These are phyloP conservation scores for Herpailurus yagouaroundi DNA, from an alignment of 2,113 vertebrate species.

Conservation along the genomic window DNA sequence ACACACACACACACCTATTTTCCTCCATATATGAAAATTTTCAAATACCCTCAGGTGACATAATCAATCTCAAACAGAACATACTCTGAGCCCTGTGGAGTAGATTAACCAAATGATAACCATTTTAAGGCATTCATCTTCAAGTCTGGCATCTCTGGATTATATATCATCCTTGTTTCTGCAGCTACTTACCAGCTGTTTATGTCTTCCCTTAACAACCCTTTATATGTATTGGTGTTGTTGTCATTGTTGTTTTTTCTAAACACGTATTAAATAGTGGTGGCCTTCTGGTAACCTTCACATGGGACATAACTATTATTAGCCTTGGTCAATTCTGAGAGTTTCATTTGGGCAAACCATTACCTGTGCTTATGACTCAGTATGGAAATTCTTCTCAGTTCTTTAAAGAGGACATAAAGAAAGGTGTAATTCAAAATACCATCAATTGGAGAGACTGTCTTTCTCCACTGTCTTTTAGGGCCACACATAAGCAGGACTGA, in stretches of 20 bases:
- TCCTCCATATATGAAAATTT: not conserved
- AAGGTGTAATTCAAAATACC: not conserved
- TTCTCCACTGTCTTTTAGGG: not conserved
- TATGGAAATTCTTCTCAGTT: not conserved
- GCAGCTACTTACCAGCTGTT: not conserved
- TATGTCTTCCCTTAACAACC: not conserved
- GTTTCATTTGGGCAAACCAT: not conserved
- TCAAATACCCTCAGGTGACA: not conserved
- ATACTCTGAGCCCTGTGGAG: not conserved
- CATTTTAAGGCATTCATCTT: not conserved
- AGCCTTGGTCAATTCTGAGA: not conserved
- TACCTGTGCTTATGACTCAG: not conserved
- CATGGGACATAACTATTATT: not conserved
- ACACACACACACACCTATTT: not conserved
- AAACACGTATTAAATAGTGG: slow-evolving; percentile 32
- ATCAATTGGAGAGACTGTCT: not conserved
- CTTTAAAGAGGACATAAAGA: not conserved
- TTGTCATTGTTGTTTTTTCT: slow-evolving; percentile 34
- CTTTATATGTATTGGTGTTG: not conserved
- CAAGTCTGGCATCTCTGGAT: not conserved
- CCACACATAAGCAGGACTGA: not conserved
- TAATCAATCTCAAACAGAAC: not conserved
- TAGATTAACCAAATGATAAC: not conserved
- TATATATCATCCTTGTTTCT: not conserved
- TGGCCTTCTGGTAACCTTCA: slow-evolving; percentile 5